Evolutionary conservation across 1,140 invertebrate species (phyloP).

Genomic region (Rhyzopertha dominica): DNA sequence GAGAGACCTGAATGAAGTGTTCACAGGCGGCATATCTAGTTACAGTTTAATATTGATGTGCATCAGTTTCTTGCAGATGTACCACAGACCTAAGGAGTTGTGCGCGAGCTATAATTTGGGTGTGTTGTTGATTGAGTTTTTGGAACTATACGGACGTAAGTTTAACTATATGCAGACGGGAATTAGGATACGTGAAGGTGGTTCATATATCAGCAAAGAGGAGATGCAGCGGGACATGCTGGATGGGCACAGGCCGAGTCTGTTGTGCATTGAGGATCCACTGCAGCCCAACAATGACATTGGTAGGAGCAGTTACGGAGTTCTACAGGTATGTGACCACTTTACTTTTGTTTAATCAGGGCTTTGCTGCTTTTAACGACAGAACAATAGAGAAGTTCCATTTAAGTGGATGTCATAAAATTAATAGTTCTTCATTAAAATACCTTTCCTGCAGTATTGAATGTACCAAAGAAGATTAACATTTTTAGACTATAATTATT

Average conservation of each 20-base stretch:
- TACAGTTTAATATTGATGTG: conserved; percentile 98
- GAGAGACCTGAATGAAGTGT: conserved; percentile 97
- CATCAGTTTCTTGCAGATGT: conserved; percentile 91
- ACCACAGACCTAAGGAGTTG: conserved; percentile 52
- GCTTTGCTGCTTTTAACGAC: neutral
- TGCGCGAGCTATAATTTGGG: no score
- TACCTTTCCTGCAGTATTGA: no score
- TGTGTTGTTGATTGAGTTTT: conserved; percentile 93
- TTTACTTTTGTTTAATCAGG: neutral
- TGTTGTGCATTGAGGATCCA: conserved; percentile 98
- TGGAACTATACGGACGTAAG: conserved; percentile 93
- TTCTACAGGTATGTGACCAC: conserved; percentile 49
- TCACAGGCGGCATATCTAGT: conserved; percentile 97
- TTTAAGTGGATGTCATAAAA: no score
- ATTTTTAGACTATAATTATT: no score
- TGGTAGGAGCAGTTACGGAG: conserved; percentile 93
- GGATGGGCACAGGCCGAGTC: conserved; percentile 85
- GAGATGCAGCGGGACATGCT: conserved; percentile 89
- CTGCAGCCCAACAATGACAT: conserved; percentile 91
- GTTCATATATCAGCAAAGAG: conserved; percentile 91
- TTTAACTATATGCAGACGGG: conserved; percentile 96
- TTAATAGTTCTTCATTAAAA: no score
- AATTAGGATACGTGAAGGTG: conserved; percentile 91
- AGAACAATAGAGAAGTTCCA: no score
- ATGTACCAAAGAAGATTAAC: no score